Evolutionary conservation across 2,797 vertebrate species (phyloP).

Genomic region (Linurgus olivaceus): DNA sequence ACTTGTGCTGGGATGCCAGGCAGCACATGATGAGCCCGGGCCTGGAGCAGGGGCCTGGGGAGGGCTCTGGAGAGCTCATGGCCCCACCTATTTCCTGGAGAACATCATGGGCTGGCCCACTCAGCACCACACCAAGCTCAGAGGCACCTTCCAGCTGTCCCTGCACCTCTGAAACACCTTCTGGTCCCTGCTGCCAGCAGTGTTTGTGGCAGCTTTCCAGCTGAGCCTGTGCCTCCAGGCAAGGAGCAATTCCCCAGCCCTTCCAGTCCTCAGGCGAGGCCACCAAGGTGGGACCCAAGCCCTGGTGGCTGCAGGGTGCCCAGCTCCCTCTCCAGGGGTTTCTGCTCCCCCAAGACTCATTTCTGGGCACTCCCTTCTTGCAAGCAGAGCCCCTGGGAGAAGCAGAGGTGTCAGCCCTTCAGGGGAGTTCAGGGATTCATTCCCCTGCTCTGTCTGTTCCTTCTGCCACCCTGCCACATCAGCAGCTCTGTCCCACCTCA

Average conservation of each 20-base stretch:
- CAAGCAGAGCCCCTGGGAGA: background rate
- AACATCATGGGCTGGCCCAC: rapidly evolving
- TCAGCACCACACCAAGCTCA: background rate
- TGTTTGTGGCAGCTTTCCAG: background rate
- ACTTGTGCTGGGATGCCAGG: rapidly evolving
- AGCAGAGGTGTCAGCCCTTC: background rate
- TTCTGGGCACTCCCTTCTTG: background rate
- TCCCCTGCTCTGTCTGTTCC: background rate
- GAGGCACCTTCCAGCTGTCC: background rate
- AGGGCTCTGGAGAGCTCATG: background rate
- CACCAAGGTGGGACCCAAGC: background rate
- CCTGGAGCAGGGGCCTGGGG: background rate
- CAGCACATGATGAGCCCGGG: background rate
- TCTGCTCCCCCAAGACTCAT: too few species aligned
- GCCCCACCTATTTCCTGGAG: rapidly evolving
- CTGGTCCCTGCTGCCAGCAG: background rate
- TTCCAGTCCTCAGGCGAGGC: background rate
- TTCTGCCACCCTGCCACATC: background rate
- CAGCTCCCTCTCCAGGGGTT: background rate
- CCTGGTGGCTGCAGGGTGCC: rapidly evolving
- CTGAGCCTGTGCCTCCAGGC: rapidly evolving
- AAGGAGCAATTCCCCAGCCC: rapidly evolving
- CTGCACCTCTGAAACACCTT: rapidly evolving
- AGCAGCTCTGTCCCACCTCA: background rate
- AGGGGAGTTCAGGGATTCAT: background rate